Evolutionary conservation across 2,797 vertebrate species (phyloP).

Genomic region (Nothura maculosa): DNA sequence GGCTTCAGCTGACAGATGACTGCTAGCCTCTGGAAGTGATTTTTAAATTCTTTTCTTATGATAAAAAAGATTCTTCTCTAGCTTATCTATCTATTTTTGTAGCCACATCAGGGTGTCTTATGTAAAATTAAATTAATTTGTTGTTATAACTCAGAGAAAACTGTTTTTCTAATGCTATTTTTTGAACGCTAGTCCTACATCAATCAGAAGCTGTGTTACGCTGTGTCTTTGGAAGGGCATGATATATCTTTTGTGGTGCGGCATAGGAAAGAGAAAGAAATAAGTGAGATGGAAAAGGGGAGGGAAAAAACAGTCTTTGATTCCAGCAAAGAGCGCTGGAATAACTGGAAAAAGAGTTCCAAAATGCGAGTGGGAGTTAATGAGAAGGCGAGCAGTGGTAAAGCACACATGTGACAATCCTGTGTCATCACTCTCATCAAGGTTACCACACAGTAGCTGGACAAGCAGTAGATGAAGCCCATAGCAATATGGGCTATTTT

Average conservation of each 20-base stretch:
- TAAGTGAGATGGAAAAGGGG: background rate
- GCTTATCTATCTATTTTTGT: background rate
- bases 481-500: background rate
- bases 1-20: background rate
- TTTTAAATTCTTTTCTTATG: background rate
- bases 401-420: accelerated
- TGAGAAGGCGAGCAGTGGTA: background rate
- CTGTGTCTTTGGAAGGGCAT: background rate
- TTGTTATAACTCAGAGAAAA: background rate
- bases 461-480: background rate
- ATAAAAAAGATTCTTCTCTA: background rate
- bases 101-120: background rate
- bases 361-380: background rate
- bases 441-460: background rate
- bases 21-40: background rate
- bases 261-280: background rate
- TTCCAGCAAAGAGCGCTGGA: background rate
- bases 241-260: background rate
- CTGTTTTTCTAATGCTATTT: background rate
- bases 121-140: background rate
- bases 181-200: background rate
- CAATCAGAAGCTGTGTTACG: background rate
- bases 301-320: accelerated
- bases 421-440: accelerated
- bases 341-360: background rate